Conservation (phyloP, 2,888 invertebrate species). For the Callosobruchus maculatus region DNA sequence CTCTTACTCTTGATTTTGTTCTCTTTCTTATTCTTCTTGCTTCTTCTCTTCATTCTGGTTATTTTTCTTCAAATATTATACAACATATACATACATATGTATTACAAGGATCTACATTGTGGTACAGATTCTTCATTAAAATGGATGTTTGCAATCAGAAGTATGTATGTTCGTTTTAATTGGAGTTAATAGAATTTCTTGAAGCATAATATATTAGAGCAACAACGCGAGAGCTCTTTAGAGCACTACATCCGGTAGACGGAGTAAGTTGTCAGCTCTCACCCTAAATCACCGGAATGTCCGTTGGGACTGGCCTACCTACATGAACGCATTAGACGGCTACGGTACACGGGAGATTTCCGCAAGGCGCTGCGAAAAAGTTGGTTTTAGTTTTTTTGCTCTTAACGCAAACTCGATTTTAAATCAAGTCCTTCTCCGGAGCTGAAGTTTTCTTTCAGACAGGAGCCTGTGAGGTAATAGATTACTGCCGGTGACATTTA, state of each 20-base stretch:
- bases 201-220: no score
- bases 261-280: background rate
- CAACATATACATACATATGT: no score
- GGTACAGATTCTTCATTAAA: no score
- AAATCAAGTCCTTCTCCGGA: background rate
- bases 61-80: no score
- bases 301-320: background rate
- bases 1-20: no score
- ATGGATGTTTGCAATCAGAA: no score
- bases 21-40: no score
- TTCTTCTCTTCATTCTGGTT: no score
- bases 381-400: background rate
- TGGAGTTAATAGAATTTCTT: no score
- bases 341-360: background rate
- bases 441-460: background rate
- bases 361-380: background rate
- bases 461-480: background rate
- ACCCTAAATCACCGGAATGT: background rate
- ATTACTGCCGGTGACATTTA: background rate
- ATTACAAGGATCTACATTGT: no score
- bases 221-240: no score
- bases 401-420: background rate
- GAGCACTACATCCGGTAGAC: background rate
- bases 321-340: background rate
- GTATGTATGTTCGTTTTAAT: no score